Evolutionary conservation across 2,113 vertebrate species (phyloP).

Genomic region (Copsychus sechellarum): DNA sequence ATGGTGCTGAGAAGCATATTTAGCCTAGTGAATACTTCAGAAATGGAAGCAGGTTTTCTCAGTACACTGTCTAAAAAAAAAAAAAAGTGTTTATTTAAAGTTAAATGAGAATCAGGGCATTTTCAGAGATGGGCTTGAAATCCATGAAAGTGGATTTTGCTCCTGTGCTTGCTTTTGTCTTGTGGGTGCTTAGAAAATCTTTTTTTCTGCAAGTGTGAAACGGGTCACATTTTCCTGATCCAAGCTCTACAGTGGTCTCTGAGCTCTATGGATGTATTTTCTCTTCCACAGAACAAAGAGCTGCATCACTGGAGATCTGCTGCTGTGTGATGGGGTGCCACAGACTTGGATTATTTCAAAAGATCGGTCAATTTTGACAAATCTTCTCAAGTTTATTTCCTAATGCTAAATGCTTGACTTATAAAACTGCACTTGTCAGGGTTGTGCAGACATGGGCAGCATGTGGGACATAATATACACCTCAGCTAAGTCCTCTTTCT

Average conservation of each 20-base stretch:
- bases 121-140: background rate
- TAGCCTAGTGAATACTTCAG: slow-evolving; percentile 10
- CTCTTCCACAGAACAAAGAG: background rate
- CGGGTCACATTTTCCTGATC: background rate
- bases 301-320: background rate
- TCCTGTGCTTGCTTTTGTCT: background rate
- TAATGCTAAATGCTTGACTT: background rate
- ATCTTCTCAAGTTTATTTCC: background rate
- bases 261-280: background rate
- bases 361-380: background rate
- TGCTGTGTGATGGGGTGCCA: background rate
- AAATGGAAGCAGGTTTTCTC: slow-evolving; percentile 5
- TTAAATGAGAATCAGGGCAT: background rate
- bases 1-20: background rate
- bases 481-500: background rate
- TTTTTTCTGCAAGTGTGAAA: background rate
- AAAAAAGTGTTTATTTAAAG: background rate
- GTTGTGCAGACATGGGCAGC: background rate
- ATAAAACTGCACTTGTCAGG: background rate
- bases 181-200: background rate
- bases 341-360: background rate
- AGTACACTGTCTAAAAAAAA: background rate
- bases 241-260: background rate
- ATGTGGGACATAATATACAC: background rate
- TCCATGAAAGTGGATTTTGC: background rate